These are phyloP conservation scores for Tethea ocularis DNA, from an alignment of 2,888 invertebrate genomes.

Conservation along the genomic window DNA sequence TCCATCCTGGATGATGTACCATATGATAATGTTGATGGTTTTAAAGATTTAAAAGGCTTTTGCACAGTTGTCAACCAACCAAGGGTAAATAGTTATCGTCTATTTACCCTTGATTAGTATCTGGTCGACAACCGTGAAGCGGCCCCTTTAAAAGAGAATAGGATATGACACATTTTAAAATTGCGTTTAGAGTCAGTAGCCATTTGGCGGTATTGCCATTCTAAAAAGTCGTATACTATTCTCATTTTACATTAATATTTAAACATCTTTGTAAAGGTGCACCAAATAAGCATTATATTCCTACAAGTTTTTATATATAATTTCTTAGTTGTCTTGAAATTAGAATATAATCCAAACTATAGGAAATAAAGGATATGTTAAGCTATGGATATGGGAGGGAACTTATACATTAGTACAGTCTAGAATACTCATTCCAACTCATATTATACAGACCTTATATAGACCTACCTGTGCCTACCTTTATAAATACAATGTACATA, in stretches of 20 bases:
- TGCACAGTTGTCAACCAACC: no score
- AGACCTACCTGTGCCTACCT: background rate
- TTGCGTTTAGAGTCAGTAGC: background rate
- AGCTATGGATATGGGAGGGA: background rate
- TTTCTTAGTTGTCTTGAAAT: no score
- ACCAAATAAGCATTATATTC: no score
- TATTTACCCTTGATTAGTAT: no score
- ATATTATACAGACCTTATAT: background rate
- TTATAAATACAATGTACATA: background rate
- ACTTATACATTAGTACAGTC: background rate
- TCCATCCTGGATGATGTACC: slow-evolving; percentile 87
- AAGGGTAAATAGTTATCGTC: no score
- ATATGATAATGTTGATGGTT: background rate
- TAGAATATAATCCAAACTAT: background rate
- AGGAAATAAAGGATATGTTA: background rate
- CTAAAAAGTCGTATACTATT: background rate
- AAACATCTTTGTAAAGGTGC: no score
- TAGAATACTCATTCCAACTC: background rate
- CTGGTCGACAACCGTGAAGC: no score
- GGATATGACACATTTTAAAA: background rate
- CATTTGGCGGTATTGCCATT: background rate
- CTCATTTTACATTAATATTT: background rate
- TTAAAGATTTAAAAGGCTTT: background rate
- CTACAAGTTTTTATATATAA: no score
- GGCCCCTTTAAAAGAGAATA: background rate